phyloP scores from a whole-genome alignment of 2,888 invertebrate species.

The Philhelius pedissequus region DNA sequence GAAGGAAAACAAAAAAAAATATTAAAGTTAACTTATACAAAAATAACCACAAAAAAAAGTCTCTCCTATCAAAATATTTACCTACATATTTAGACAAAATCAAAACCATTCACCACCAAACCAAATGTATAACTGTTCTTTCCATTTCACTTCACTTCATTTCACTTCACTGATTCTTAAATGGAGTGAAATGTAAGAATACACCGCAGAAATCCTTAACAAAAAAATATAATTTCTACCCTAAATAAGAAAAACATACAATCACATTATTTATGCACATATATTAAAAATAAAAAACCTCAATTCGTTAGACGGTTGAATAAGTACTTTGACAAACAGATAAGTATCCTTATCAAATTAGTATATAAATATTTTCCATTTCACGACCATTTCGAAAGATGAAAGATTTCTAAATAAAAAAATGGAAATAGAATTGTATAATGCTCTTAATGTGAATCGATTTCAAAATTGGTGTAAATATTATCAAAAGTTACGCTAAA shows the following conservation, averaged over 20 bases:
- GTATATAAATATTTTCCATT: not conserved
- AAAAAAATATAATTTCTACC: not conserved
- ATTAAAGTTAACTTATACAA: too few species aligned
- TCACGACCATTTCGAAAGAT: not conserved
- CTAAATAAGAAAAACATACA: not conserved
- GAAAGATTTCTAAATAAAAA: not conserved
- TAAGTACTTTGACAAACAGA: not conserved
- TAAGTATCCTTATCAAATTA: not conserved
- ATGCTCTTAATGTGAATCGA: not conserved
- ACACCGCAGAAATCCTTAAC: not conserved
- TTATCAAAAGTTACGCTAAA: not conserved
- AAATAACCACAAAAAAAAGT: too few species aligned
- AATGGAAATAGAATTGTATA: not conserved
- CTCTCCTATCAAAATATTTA: too few species aligned
- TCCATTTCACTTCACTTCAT: not conserved
- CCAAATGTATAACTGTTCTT: not conserved
- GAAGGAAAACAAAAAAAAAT: too few species aligned
- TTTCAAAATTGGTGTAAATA: not conserved
- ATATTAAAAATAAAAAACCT: not conserved
- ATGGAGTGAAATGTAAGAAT: not conserved
- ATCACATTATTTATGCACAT: not conserved
- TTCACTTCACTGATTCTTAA: not conserved
- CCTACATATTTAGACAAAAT: too few species aligned
- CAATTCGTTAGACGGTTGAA: not conserved
- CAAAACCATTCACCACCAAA: not conserved